Base-by-base conservation (phyloP, 1,140 invertebrate species). In the Planococcus citri region DNA sequence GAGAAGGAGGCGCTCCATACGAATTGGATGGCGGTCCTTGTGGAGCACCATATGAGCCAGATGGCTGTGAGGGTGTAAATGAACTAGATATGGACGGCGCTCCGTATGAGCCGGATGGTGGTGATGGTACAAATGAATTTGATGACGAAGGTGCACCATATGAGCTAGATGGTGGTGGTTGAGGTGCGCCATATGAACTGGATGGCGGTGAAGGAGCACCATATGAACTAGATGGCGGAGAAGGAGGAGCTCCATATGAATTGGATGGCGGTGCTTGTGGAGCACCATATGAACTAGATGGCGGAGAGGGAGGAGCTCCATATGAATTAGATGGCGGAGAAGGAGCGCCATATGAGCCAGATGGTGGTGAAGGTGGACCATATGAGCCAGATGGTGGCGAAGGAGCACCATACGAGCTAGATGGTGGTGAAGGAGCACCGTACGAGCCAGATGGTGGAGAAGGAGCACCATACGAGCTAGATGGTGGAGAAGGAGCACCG, bases 201-300 rank as follows among this genome's bases (percentile, higher is more conserved):
- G 72, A 70, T 1, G 70, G 73, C 3, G 75, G 74, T 37, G 3
- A 3, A 0, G 75, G 76, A 57, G 80, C 78, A 72, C 80, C 77
- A 72, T 80, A 79, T 1, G 72, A 64, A 20, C 22, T 20, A 33
- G 69, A 60, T 20, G 21, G 73, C 22, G 8, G 68, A 71, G 12
- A 82, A 64, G 82, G 82, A 72, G 74, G 24, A 41, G 79, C 78
- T 33, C 81, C 76, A 38, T 81, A 83, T 21, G 74, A 72, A 12
- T 75, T 72, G 72, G 83, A 78, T 12, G 79, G 77, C 69, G 72
- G 72, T 70, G 71, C 78, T 21, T 33, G 57, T 0, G 73, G 73
- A 20, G 73, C 72, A 38, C 72, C 74, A 57, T 73, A 82, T 70
- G 69, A 25, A 10, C 68, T 70, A 68, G 73, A 72, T 71, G 75